phyloP scores from a whole-genome alignment of 2,113 vertebrate species.

The Bos indicus region DNA sequence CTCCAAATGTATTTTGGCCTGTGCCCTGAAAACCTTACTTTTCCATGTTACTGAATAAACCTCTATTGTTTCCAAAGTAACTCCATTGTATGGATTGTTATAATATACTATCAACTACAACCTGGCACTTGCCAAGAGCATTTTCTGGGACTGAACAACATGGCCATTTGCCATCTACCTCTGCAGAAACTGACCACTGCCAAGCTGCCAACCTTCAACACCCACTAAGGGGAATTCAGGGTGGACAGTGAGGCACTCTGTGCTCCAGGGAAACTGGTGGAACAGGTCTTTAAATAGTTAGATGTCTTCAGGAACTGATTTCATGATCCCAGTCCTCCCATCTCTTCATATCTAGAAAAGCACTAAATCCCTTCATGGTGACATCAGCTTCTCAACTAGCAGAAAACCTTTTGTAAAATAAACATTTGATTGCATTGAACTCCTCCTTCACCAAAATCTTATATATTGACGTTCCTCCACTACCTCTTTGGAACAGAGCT shows the following conservation, averaged over 20 bases:
- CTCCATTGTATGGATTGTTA: neutral
- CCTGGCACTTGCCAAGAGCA: neutral
- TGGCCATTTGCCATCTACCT: neutral
- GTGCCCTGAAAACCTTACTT: neutral
- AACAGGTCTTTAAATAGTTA: neutral
- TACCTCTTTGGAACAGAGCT: neutral
- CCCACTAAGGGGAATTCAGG: neutral
- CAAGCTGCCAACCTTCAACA: neutral
- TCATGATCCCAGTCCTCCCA: neutral
- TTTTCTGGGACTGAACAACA: neutral
- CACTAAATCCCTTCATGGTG: neutral
- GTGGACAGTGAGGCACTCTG: neutral
- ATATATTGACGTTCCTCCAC: neutral
- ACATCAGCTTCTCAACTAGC: neutral
- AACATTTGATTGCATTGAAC: neutral
- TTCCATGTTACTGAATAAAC: neutral
- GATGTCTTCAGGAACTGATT: neutral
- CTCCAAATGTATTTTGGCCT: neutral
- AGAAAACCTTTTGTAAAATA: neutral
- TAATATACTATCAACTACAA: neutral
- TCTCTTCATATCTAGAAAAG: neutral
- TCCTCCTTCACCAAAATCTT: neutral
- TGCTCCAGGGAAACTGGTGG: neutral
- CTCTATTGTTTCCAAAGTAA: neutral
- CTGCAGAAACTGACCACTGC: neutral